These are phyloP conservation scores for Himalopsyche kuldschensis DNA, from an alignment of 2,888 invertebrate genomes.

Conservation along the genomic window DNA sequence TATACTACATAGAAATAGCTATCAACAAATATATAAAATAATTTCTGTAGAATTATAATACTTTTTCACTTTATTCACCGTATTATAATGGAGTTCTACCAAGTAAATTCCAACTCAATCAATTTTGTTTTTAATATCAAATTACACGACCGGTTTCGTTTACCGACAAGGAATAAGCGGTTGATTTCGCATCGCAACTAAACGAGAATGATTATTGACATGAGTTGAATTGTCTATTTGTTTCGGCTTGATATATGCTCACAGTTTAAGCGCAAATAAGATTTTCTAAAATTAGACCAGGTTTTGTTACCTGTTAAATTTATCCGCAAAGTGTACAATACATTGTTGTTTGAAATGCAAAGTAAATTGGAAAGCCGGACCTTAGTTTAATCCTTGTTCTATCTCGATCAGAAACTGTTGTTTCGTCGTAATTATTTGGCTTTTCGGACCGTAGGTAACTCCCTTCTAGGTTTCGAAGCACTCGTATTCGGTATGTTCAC, in stretches of 20 bases:
- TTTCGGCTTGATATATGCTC: not conserved
- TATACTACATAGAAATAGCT: no score
- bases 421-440: not conserved
- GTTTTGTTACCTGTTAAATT: not conserved
- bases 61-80: no score
- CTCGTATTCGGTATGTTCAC: not conserved
- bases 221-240: no score
- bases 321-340: not conserved
- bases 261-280: not conserved
- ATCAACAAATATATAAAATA: no score
- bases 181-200: no score
- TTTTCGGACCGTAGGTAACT: not conserved
- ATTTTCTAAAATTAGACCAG: not conserved
- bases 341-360: not conserved
- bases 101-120: no score
- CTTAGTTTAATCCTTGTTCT: not conserved
- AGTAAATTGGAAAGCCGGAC: not conserved
- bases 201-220: no score
- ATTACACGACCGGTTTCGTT: no score
- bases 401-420: slow-evolving; percentile 1
- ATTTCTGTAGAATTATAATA: no score
- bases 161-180: no score
- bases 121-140: no score
- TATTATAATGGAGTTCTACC: no score
- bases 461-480: not conserved